Evolutionary conservation across 2,113 vertebrate species (phyloP).

Genomic region (Onychostruthus taczanowskii): DNA sequence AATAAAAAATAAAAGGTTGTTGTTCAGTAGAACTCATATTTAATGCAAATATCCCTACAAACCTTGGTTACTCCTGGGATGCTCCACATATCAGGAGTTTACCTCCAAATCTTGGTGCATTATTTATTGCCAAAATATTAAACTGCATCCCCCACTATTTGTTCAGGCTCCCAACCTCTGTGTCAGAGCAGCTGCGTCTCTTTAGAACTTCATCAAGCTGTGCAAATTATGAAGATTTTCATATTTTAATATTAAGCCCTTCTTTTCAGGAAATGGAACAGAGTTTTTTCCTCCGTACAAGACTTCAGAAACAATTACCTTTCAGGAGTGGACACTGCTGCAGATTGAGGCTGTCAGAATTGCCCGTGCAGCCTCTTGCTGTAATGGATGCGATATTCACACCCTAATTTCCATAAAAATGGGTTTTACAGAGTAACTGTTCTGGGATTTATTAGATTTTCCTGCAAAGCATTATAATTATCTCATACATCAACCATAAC

Average conservation of each 20-base stretch:
- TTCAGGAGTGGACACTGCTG: constrained; percentile 11
- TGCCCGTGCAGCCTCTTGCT: constrained; percentile 27
- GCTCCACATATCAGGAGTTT: neutral
- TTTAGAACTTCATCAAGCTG: constrained; percentile 3
- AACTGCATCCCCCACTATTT: neutral
- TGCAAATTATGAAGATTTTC: constrained; percentile 2
- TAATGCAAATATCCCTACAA: neutral
- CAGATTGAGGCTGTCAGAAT: constrained; percentile 48
- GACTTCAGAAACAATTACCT: constrained; percentile 38
- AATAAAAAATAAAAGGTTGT: neutral
- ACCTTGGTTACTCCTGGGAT: neutral
- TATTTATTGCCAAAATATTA: neutral
- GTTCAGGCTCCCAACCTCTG: neutral
- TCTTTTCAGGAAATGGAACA: neutral
- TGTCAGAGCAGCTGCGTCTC: neutral
- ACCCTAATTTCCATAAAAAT: constrained; percentile 73
- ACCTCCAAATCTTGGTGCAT: neutral
- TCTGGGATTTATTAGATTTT: constrained; percentile 71
- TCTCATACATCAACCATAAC: constrained; percentile 67
- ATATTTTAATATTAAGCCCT: neutral
- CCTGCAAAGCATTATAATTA: constrained; percentile 64
- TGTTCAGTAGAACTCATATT: neutral
- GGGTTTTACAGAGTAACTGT: constrained; percentile 64
- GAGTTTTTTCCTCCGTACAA: neutral
- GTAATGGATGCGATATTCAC: constrained; percentile 58